These are phyloP conservation scores for Orussus abietinus DNA, from an alignment of 1,140 invertebrate genomes.

Conservation along the genomic window DNA sequence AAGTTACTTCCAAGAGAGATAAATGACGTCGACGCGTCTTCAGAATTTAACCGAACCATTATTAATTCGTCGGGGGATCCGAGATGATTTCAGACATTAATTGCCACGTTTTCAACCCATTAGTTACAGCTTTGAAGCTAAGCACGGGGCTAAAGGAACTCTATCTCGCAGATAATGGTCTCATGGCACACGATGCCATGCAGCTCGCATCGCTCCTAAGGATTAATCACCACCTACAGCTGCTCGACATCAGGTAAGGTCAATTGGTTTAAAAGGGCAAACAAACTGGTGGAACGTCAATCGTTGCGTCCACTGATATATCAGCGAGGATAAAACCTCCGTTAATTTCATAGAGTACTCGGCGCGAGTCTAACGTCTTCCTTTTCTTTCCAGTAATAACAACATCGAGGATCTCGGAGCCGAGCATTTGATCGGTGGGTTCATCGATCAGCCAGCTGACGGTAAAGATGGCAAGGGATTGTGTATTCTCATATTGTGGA, in stretches of 20 bases:
- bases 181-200: constrained; percentile 70
- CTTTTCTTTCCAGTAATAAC: constrained; percentile 62
- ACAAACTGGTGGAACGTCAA: no score
- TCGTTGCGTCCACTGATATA: no score
- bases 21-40: no score
- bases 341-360: no score
- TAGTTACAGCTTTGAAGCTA: constrained; percentile 75
- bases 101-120: no score
- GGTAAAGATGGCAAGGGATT: constrained; percentile 57
- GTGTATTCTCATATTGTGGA: constrained; percentile 79
- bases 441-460: constrained; percentile 63
- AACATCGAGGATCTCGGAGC: constrained; percentile 71
- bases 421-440: constrained; percentile 66
- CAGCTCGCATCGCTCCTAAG: constrained; percentile 70
- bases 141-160: constrained; percentile 78
- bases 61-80: no score
- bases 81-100: no score
- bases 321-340: no score
- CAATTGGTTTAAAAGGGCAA: no score
- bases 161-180: constrained; percentile 77
- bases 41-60: no score
- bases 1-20: no score
- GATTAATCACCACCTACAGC: constrained; percentile 66
- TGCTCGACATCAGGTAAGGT: constrained; percentile 68
- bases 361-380: no score